Evolutionary conservation across 2,113 vertebrate genomes (phyloP), one percentile per base, ranked within the genome.

Genomic region (Antidorcas marsupialis): DNA sequence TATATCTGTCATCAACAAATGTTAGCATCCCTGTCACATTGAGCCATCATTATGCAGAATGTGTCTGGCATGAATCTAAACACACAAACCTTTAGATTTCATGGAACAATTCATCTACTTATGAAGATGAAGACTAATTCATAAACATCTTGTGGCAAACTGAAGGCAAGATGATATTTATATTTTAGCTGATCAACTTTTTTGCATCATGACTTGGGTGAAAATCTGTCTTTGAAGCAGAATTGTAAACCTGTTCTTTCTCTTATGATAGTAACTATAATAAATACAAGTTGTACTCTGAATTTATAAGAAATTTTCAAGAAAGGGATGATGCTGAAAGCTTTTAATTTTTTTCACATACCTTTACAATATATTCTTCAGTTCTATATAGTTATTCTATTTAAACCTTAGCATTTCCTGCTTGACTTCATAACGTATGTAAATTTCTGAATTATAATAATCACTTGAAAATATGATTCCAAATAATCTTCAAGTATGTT

Each of bases 1-100:
- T 81, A 33, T 92, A 92, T 96, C 81, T 92, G 64, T n/a, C 81
- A 96, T 90, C 67, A 93, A 94, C 7, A 88, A 85, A 94, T 97
- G 53, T 91, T 92, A 81, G 47, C 76, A 84, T 93, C 74, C 93
- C 27, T 97, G 74, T 97, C 76, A 93, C 76, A 88, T 19, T 90
- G 52, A 97, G 52, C 50, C 82, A 93, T 94, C 82, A 92, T n/a
- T 45, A 90, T 94, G 55, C 45, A 94, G 53, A 94, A 94, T 97
- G 57, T 94, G 62, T 86, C 52, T 91, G 96, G 89, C 14, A 59
- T 95, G 53, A 93, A 74, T 93, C 74, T 53, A 95, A 97, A 90
- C 45, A 83, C 71, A n/a, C 17, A 88, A 36, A 87, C 15, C 62
- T 90, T 94, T 96, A 92, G 23, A 95, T 87, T 97, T 87, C 25